Evolutionary conservation across 2,797 vertebrate genomes (phyloP), one percentile per base, ranked within the genome.

Genomic region (Calcarius lapponicus): DNA sequence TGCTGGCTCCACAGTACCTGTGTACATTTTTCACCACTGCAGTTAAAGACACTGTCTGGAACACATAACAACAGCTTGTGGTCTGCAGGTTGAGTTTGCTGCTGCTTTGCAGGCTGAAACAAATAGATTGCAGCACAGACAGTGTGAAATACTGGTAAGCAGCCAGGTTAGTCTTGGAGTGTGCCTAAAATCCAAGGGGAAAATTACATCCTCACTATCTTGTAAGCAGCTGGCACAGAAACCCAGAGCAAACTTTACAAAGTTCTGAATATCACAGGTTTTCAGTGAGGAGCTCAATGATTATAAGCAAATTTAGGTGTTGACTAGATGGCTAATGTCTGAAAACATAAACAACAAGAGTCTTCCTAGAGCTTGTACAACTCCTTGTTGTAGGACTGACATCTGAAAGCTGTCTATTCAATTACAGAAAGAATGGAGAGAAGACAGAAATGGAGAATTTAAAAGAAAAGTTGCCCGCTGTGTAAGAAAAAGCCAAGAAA

Each of bases 401-500:
- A 83, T 73, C 88, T 93, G 38, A 81, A 96, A 96, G 74, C 80
- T 96, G 80, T 87, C 95, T 96, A 43, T 96, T 72, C 67, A 65
- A 94, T 95, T 98, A 79, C 97, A 99, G 99, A 99, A 99, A 99
- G 99, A 99, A 97, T 99, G 99, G 99, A 98, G 99, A 98, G 99
- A 99, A 98, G 99, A 99, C 98, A 98, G 99, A 98, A 99, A 99
- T 22, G 99, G 99, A 65, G 99, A 99, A 97, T 99, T 99, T 98
- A 99, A 99, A 98, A 99, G 99, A 97, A 99, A 99, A 99, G 99
- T 99, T 93, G 99, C 99, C 81, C 99, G 99, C 93, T 99, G 99
- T 98, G 99, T 99, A 99, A 99, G 99, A 98, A 99, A 99, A 98
- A 99, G 99, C 98, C 99, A 99, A 99, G 99, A 99, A 97, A 99